Percentiles rank a stretch among this genome's conserved stretches.
These are phyloP conservation scores for Lordiphosa stackelbergi DNA, from an alignment of 1,140 invertebrate genomes.

Conservation along the genomic window DNA sequence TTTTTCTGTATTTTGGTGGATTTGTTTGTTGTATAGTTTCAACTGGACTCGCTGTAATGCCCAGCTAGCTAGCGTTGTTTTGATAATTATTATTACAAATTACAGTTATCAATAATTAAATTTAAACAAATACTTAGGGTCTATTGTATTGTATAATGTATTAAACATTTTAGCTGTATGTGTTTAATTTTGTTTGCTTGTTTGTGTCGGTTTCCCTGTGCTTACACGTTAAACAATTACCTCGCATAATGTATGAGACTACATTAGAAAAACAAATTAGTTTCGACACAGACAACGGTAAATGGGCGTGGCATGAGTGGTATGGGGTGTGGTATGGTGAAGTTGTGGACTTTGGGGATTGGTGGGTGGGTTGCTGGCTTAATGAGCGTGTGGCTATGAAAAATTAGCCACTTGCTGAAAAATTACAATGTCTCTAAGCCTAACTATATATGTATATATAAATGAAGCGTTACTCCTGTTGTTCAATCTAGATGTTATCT, in stretches of 20 bases:
- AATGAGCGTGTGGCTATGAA: conserved; percentile 70
- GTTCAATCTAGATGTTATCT: conserved; percentile 9
- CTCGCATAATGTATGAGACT: conserved; percentile 63
- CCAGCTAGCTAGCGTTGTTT: conserved; percentile 44
- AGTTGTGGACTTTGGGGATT: conserved; percentile 26
- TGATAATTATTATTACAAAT: conserved; percentile 65
- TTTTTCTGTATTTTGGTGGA: conserved; percentile 55
- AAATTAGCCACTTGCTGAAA: conserved; percentile 72
- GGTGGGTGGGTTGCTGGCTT: conserved; percentile 47
- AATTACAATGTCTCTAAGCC: conserved; percentile 59
- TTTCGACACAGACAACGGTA: conserved; percentile 39
- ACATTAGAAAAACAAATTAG: conserved; percentile 66
- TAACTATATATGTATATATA: conserved; percentile 50
- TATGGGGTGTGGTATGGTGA: conserved; percentile 25
- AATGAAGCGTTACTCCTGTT: conserved; percentile 27
- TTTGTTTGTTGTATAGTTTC: conserved; percentile 55
- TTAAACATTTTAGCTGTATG: conserved; percentile 49
- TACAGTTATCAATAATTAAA: conserved; percentile 71
- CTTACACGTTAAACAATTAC: conserved; percentile 66
- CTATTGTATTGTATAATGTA: conserved; percentile 65
- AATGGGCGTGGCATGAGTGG: conserved; percentile 15
- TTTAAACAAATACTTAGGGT: conserved; percentile 71
- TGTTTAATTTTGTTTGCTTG: conserved; percentile 8
- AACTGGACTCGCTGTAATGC: conserved; percentile 24
- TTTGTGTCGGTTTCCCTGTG: conserved; percentile 30